A percentile compares a stretch with the other conserved stretches of the same genome.
phyloP scores from a whole-genome alignment of 2,113 vertebrate species.

The Platysteira castanea region DNA sequence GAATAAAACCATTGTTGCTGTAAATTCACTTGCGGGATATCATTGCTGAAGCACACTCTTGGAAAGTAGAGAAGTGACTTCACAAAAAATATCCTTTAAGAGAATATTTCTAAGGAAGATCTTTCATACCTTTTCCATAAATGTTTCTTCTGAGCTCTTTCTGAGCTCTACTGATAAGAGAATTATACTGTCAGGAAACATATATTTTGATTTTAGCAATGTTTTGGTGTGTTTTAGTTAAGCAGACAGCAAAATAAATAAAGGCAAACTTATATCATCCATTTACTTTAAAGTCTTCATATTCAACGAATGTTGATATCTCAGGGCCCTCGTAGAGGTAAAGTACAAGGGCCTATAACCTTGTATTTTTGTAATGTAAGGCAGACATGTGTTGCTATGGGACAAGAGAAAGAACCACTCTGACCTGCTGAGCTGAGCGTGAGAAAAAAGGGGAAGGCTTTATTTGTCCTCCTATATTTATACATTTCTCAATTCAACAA shows the following conservation, averaged over 20 bases:
- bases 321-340: not conserved
- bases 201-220: not conserved
- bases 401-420: no score
- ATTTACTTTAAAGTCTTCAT: not conserved
- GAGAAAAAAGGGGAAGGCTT: no score
- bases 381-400: accelerated
- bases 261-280: not conserved
- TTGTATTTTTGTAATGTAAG: not conserved
- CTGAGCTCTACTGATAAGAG: not conserved
- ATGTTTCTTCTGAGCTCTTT: not conserved
- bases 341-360: not conserved
- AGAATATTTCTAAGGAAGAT: not conserved
- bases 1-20: not conserved
- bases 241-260: not conserved
- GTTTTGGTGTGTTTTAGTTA: not conserved
- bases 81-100: not conserved
- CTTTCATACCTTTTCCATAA: not conserved
- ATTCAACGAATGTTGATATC: not conserved
- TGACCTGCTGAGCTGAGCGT: no score
- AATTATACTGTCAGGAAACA: not conserved
- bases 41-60: not conserved
- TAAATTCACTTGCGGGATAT: not conserved
- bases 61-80: not conserved
- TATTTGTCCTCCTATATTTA: no score
- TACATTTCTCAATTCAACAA: no score